A percentile compares a stretch with the other conserved stretches of the same genome.
Conservation (phyloP, 1,140 invertebrate species). For the Ips nitidus region DNA sequence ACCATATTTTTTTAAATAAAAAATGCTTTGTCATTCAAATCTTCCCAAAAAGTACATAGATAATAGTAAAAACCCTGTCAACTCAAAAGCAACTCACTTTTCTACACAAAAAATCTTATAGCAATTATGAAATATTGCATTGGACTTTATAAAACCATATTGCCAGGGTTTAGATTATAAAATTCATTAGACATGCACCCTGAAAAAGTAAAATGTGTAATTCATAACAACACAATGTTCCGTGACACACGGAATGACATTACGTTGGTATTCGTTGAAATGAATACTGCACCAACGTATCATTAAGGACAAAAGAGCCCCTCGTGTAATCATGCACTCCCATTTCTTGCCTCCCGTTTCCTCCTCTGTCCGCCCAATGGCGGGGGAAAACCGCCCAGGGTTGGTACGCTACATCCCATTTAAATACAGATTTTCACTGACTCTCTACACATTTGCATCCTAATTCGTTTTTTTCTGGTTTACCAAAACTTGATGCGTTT, state of each 20-base stretch:
- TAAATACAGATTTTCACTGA: slow-evolving; percentile 1
- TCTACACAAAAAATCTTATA: no score
- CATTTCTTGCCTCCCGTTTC: slow-evolving; percentile 22
- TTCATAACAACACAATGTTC: background rate
- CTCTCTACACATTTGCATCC: background rate
- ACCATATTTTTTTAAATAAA: no score
- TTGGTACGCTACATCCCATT: slow-evolving; percentile 2
- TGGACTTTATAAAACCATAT: no score
- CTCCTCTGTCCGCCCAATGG: slow-evolving; percentile 30
- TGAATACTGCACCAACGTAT: slow-evolving; percentile 9
- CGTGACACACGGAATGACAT: slow-evolving; percentile 13
- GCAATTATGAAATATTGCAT: no score
- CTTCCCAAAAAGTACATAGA: no score
- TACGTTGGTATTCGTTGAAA: slow-evolving; percentile 10
- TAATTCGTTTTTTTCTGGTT: background rate
- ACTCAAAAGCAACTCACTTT: no score
- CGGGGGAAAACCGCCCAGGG: slow-evolving; percentile 27
- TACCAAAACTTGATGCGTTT: background rate
- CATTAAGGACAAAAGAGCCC: slow-evolving; percentile 14
- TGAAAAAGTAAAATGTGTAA: slow-evolving; percentile 1
- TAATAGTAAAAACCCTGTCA: no score
- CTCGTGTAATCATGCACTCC: slow-evolving; percentile 10
- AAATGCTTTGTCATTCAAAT: no score
- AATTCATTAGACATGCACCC: slow-evolving; percentile 6
- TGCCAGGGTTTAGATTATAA: no score